Percentiles rank a stretch among this genome's conserved stretches.
Conservation (phyloP, 2,113 vertebrate genomes). For the Hyperopisus bebe region DNA sequence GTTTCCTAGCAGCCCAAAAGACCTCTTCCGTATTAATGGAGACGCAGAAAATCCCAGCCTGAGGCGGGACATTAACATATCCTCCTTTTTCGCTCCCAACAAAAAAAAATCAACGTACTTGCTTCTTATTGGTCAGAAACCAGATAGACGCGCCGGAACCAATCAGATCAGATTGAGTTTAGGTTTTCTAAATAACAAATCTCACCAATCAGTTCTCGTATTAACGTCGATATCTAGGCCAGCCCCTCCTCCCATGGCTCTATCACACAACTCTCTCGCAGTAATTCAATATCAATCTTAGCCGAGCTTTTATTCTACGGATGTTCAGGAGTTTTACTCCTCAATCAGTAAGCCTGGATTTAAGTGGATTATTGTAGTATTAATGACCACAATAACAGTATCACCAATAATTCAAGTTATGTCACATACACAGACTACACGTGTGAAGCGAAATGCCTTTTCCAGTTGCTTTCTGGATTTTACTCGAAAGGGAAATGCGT, state of each 20-base stretch:
- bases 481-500: not conserved
- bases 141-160: constrained; percentile 33
- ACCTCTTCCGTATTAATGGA: not conserved
- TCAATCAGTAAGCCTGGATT: not conserved
- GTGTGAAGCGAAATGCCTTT: not conserved
- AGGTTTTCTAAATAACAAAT: not conserved
- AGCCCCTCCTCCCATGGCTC: not conserved
- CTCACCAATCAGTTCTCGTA: not conserved
- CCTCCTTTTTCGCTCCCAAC: not conserved
- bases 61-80: constrained; percentile 5
- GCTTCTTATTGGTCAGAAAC: constrained; percentile 35
- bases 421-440: not conserved
- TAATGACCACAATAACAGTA: not conserved
- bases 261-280: not conserved
- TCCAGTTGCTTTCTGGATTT: not conserved
- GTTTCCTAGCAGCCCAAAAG: not conserved
- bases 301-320: not conserved
- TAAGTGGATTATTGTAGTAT: not conserved
- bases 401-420: not conserved
- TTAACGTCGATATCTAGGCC: constrained; percentile 35
- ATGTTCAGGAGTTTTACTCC: not conserved
- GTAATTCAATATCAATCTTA: not conserved
- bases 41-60: not conserved
- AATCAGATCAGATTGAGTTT: constrained; percentile 32
- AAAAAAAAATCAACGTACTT: constrained; percentile 21